A percentile compares a stretch with the other conserved stretches of the same genome.
phyloP scores from a whole-genome alignment of 23 tunicate genomes.

The Trididemnum nubilum region DNA sequence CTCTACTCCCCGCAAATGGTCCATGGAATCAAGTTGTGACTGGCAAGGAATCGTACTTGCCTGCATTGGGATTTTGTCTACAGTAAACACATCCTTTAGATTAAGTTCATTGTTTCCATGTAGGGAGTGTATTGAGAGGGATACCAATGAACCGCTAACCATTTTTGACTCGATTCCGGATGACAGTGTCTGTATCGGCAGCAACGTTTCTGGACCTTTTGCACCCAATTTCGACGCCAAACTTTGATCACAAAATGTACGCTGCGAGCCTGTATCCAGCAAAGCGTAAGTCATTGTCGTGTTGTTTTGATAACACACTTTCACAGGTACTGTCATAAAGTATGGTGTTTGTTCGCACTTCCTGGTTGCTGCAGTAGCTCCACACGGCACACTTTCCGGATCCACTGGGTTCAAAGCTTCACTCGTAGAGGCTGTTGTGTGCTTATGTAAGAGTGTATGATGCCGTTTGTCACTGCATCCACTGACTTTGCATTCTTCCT shows the following conservation, averaged over 20 bases:
- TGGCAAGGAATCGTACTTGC: neutral
- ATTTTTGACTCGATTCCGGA: neutral
- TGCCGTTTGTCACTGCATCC: neutral
- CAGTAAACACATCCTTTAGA: neutral
- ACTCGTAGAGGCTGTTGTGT: neutral
- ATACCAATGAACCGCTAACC: neutral
- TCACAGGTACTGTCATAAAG: neutral
- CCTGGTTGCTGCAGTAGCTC: neutral
- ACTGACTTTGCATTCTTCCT: neutral
- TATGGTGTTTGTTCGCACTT: neutral
- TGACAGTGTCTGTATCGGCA: neutral
- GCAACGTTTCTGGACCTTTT: neutral
- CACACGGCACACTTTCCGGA: neutral
- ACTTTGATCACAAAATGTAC: neutral
- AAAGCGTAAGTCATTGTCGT: neutral
- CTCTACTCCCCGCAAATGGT: neutral
- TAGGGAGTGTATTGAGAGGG: neutral
- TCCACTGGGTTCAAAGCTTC: neutral
- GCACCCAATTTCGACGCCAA: neutral
- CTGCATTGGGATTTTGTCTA: neutral
- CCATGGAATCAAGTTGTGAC: neutral
- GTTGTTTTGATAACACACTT: neutral
- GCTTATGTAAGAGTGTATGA: neutral
- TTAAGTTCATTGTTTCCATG: neutral
- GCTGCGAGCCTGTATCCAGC: neutral